Base-by-base conservation (phyloP, 2,888 invertebrate species). In the Xestobium rufovillosum region DNA sequence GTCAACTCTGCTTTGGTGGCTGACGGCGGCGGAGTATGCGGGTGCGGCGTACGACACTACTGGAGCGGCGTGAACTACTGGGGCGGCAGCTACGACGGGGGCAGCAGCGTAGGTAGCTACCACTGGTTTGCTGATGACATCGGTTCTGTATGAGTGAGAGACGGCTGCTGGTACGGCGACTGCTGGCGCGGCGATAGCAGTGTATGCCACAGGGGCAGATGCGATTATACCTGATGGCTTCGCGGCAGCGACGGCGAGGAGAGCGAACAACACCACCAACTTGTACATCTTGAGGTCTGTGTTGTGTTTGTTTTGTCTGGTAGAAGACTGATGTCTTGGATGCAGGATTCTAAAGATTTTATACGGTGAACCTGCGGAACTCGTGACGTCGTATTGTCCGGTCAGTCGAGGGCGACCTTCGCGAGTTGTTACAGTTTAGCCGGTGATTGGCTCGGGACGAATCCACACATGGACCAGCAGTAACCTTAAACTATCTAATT, bases 171-270 rank as follows among this genome's bases (percentile, higher is more conserved):
- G 23, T 19, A 19, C n/a, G 23, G 23, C 23, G 6, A 19, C 23
- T 11, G 12, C 14, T 12, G 11, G 31, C 4, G 31, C 31, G 11
- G 14, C 31, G n/a, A n/a, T n/a, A n/a, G n/a, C n/a, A n/a, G n/a
- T n/a, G 23, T 19, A 19, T 4, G 31, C 31, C 6, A 19, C 23
- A n/a, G 23, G 23, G n/a, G 23, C 23, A n/a, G n/a, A n/a, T n/a
- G n/a, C n/a, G n/a, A n/a, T n/a, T 19, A 19, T 19, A 19, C 23
- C 23, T n/a, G 23, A 19, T n/a, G 23, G 23, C n/a, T 19, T 19
- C 6, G 23, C 23, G 6, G 23, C 23, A 19, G n/a, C 23, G n/a
- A n/a, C 23, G 23, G 23, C 23, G 23, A 19, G n/a, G 23, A 19
- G 23, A 19, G 23, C 23, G 23, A n/a, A 19, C 23, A 19, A 19